These are phyloP conservation scores for Chromobotia macracanthus DNA, from an alignment of 2,797 vertebrate species.

Conservation along the genomic window DNA sequence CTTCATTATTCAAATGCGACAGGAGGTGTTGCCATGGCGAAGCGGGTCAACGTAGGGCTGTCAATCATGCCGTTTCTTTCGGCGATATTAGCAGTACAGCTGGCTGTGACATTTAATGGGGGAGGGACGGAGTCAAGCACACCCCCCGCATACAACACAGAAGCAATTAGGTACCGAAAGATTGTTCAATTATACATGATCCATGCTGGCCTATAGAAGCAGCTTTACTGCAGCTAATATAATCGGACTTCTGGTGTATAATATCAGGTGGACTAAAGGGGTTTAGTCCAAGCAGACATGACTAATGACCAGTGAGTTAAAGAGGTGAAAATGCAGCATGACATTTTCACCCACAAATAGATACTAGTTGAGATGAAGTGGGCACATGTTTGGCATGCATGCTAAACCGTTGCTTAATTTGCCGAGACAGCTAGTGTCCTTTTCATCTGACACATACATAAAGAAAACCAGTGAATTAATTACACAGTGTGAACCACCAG, in stretches of 20 bases:
- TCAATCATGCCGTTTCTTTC: constrained; percentile 35
- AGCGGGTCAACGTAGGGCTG: constrained; percentile 25
- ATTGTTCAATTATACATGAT: constrained; percentile 54
- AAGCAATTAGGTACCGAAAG: constrained; percentile 30
- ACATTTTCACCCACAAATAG: constrained; percentile 33
- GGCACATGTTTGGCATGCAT: not conserved
- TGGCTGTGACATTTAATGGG: constrained; percentile 29
- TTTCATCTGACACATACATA: constrained; percentile 5
- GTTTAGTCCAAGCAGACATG: constrained; percentile 27
- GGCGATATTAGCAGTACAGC: constrained; percentile 40
- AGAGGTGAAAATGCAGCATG: constrained; percentile 26
- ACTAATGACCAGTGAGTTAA: constrained; percentile 35
- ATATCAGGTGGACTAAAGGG: constrained; percentile 17
- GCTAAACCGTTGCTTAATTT: constrained; percentile 6
- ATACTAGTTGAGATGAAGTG: not conserved
- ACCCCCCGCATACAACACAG: not conserved
- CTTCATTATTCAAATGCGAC: constrained; percentile 45
- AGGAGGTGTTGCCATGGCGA: constrained; percentile 42
- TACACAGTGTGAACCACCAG: not conserved
- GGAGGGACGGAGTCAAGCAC: not conserved
- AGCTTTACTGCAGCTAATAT: constrained; percentile 35
- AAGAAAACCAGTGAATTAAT: not conserved
- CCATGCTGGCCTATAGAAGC: constrained; percentile 44
- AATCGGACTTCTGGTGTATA: constrained; percentile 13
- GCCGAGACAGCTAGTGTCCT: constrained; percentile 15